Evolutionary conservation across 2,113 vertebrate genomes (phyloP), one percentile per base, ranked within the genome.

Genomic region (Bos indicus): DNA sequence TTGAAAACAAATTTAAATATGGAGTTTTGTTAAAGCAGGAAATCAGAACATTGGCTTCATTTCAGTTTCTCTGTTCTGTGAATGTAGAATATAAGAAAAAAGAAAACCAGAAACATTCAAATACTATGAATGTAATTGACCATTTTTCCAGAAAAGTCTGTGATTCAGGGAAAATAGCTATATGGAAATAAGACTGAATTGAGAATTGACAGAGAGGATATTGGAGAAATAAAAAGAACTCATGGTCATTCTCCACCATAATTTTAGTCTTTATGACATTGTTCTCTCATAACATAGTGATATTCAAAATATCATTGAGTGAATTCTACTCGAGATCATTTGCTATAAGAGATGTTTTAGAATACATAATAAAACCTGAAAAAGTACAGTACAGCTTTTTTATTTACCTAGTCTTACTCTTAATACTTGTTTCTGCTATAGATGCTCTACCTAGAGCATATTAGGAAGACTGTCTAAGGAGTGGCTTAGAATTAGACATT

Each of bases 21-120:
- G 8, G 1, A 67, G 4, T 62, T 97, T 97, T 77, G 71, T 90
- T 95, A 95, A 11, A 97, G 43, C 21, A 40, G 91, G 46, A 95
- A 81, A 43, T 59, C 77, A 51, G 57, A 15, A 21, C 2, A 21
- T 86, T 62, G 85, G 60, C 51, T 97, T 88, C 10, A 40, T 83
- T 71, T 88, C 46, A 28, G 1, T 56, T 91, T 88, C 43, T 88
- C 7, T 84, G 17, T 56, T 95, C 43, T 97, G 28, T 67, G 71
- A 95, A 60, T 36, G 84, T 0, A 88, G 3, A 67, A 87, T 82
- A 64, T 28, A 94, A 80, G 26, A 84, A 14, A 82, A 46, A 96
- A 62, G 57, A 93, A 93, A 89, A 19, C 9, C 71, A 85, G 17
- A 2, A 17, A 67, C 5, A 96, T 60, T 91, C 60, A 90, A 96